A percentile compares a stretch with the other conserved stretches of the same genome.
These are phyloP conservation scores for Heliconius ismenius DNA, from an alignment of 2,888 invertebrate species.

Conservation along the genomic window DNA sequence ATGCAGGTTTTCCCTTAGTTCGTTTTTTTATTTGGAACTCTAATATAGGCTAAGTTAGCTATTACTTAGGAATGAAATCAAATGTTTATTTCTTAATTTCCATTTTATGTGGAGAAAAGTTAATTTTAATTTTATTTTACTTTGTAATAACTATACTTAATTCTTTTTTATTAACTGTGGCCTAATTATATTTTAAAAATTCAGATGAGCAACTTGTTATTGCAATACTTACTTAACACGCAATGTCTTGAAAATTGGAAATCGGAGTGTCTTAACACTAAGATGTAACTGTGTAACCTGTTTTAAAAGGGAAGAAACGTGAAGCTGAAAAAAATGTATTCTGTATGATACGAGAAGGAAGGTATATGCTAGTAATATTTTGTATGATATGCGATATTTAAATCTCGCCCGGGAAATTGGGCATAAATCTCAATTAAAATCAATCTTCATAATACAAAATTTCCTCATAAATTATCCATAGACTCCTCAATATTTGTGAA, in stretches of 20 bases:
- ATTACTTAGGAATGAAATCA: not conserved
- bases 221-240: not conserved
- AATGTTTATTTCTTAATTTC: not conserved
- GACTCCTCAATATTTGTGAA: not conserved
- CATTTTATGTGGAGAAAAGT: not conserved
- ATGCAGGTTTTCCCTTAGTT: slow-evolving; percentile 1
- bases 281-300: too few species aligned
- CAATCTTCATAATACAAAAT: not conserved
- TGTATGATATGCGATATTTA: not conserved
- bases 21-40: not conserved
- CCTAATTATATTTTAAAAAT: too few species aligned
- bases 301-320: not conserved
- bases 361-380: not conserved
- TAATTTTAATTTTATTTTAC: not conserved
- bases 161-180: not conserved
- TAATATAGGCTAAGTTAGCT: not conserved
- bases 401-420: not conserved
- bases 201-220: not conserved
- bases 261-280: too few species aligned
- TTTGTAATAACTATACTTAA: not conserved
- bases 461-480: not conserved
- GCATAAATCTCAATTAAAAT: not conserved
- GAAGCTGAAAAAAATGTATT: not conserved
- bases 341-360: too few species aligned
- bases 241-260: too few species aligned